These are phyloP conservation scores for Lysandra coridon DNA, from an alignment of 2,888 invertebrate genomes.

Conservation along the genomic window DNA sequence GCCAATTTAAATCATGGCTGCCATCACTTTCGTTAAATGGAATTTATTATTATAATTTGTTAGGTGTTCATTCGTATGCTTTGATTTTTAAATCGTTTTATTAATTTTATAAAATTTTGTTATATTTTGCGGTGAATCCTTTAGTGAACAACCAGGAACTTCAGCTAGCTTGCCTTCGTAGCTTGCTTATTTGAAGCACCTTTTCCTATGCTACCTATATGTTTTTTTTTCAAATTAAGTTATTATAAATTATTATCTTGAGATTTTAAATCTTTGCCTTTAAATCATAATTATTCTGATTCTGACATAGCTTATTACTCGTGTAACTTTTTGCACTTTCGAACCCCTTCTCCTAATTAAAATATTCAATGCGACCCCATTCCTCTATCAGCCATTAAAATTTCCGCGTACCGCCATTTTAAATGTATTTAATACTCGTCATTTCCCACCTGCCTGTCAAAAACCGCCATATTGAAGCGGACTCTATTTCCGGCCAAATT, in stretches of 20 bases:
- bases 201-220: too few species aligned
- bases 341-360: neutral
- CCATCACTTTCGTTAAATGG: conserved; percentile 21
- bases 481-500: conserved; percentile 62
- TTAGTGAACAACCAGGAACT: too few species aligned
- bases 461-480: conserved; percentile 50
- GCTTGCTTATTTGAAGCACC: too few species aligned
- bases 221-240: too few species aligned
- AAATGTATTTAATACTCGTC: conserved; percentile 58
- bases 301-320: neutral
- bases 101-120: neutral
- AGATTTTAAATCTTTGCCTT: neutral
- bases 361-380: neutral
- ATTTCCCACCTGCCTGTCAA: conserved; percentile 60
- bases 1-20: conserved; percentile 27
- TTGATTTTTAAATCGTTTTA: neutral
- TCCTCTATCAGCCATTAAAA: conserved; percentile 3
- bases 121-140: neutral
- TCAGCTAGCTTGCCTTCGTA: too few species aligned
- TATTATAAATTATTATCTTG: too few species aligned
- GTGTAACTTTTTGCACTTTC: neutral
- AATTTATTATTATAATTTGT: conserved; percentile 3
- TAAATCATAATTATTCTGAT: neutral
- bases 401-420: conserved; percentile 42
- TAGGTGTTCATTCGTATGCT: neutral